A percentile compares a stretch with the other conserved stretches of the same genome.
Conservation (phyloP, 2,888 invertebrate genomes). For the Chydorus sphaericus region DNA sequence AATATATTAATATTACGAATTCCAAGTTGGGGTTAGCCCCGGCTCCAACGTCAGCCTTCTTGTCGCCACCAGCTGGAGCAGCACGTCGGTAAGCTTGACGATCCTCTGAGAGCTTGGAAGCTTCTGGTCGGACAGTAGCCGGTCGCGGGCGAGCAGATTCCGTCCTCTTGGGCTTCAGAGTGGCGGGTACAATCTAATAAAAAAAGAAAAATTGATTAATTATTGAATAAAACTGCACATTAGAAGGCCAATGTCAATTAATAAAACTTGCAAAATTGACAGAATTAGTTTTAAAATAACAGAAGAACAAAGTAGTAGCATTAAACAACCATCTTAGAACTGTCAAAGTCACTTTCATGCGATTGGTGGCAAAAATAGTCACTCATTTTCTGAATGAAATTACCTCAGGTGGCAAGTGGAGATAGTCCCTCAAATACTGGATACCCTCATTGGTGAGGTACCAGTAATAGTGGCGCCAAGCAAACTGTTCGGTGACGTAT, state of each 20-base stretch:
- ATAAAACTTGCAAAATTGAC: conserved; percentile 2
- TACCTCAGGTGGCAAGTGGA: conserved; percentile 86
- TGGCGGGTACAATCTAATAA: conserved; percentile 78
- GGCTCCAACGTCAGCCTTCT: conserved; percentile 93
- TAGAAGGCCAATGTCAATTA: neutral
- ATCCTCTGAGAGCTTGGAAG: conserved; percentile 61
- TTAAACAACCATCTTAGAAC: neutral
- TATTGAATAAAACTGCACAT: neutral
- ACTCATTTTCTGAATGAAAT: conserved; percentile 17
- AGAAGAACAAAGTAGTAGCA: neutral
- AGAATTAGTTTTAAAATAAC: neutral
- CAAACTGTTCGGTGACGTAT: conserved; percentile 97
- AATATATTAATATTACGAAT: conserved; percentile 47
- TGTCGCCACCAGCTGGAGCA: conserved; percentile 57
- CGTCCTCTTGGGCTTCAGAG: conserved; percentile 79
- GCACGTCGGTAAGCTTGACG: conserved; percentile 68
- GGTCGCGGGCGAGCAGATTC: conserved; percentile 70
- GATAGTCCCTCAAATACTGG: conserved; percentile 82
- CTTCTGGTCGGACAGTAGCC: conserved; percentile 49
- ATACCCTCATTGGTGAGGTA: conserved; percentile 97
- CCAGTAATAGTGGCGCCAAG: conserved; percentile 99
- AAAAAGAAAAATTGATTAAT: neutral
- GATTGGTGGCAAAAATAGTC: neutral
- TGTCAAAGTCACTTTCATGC: too few relatives aligned
- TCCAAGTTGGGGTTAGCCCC: conserved; percentile 74